These are phyloP conservation scores for Clitarchus hookeri DNA, from an alignment of 2,888 invertebrate species.

Conservation along the genomic window DNA sequence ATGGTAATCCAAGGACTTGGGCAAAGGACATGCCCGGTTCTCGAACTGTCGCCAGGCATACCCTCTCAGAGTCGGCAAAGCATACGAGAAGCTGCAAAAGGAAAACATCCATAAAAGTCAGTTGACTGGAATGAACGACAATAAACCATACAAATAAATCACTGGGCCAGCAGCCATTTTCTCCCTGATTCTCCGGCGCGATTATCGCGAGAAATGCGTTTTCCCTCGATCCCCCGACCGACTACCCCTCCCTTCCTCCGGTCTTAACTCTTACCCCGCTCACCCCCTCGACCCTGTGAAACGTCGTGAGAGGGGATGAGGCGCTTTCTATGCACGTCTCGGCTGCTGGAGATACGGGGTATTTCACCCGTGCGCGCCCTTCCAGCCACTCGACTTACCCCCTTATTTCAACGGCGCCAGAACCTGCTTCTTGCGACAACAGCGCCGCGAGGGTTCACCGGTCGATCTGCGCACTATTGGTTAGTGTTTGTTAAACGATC, in stretches of 20 bases:
- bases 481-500: background rate
- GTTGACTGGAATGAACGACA: slow-evolving; percentile 53
- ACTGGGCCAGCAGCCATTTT: slow-evolving; percentile 49
- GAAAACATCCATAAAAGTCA: slow-evolving; percentile 54
- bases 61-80: background rate
- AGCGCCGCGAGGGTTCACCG: background rate
- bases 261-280: background rate
- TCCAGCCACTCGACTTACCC: background rate
- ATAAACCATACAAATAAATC: slow-evolving; percentile 54
- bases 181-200: slow-evolving; percentile 49
- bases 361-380: background rate
- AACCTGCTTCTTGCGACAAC: slow-evolving; percentile 1
- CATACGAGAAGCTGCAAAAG: slow-evolving; percentile 26
- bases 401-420: background rate
- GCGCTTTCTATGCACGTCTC: slow-evolving; percentile 36
- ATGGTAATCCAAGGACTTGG: background rate
- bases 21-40: background rate
- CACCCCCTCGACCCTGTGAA: background rate
- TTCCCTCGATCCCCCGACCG: slow-evolving; percentile 31
- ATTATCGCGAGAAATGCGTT: slow-evolving; percentile 46
- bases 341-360: background rate
- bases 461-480: background rate
- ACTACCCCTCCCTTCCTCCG: background rate
- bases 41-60: background rate
- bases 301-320: slow-evolving; percentile 28